Evolutionary conservation across 1,140 invertebrate species (phyloP), one percentile per base, ranked within the genome.

Genomic region (Odontomachus brunneus): DNA sequence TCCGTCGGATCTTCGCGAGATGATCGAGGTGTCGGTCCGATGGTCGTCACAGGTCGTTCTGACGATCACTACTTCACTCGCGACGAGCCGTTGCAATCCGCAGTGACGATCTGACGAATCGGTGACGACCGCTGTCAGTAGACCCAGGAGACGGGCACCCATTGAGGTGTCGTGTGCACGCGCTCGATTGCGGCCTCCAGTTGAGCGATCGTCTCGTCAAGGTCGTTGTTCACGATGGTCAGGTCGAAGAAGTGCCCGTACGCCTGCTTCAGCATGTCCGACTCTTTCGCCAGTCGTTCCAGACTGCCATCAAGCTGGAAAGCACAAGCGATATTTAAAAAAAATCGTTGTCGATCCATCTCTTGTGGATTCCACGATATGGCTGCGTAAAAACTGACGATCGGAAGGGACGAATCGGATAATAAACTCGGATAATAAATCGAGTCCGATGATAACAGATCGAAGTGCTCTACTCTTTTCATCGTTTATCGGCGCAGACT

Each of bases 191-290:
- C 97, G 72, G 96, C 96, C 92, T 99, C 98, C 85, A 99, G 94
- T 76, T 97, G 97, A 44, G 96, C 96, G 89, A 99, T 99, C 49
- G 99, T 99, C 93, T 99, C 99, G 92, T 99, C 99, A 85, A 99
- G 99, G 95, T 99, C 99, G 95, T 99, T 99, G 95, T 99, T 99
- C 24, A 99, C 97, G 90, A 99, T 99, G 62, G 98, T 98, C 94
- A 99, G 95, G 94, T 99, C 99, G 95, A 99, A 99, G 94, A 98
- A 98, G 93, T 99, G 99, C 24, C 99, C 98, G 94, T 99, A 99
- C 38, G 98, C 97, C 91, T 98, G 97, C 63, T 98, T 97, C 69
- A 99, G 94, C 92, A 99, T 96, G 88, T 99, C 98, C 33, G 98
- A 99, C 93, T 99, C 99, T 90, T 98, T 98, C 14, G 98, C 97